Evolutionary conservation across 1,140 invertebrate genomes (phyloP).

Genomic region (Atopsyche davidsoni): DNA sequence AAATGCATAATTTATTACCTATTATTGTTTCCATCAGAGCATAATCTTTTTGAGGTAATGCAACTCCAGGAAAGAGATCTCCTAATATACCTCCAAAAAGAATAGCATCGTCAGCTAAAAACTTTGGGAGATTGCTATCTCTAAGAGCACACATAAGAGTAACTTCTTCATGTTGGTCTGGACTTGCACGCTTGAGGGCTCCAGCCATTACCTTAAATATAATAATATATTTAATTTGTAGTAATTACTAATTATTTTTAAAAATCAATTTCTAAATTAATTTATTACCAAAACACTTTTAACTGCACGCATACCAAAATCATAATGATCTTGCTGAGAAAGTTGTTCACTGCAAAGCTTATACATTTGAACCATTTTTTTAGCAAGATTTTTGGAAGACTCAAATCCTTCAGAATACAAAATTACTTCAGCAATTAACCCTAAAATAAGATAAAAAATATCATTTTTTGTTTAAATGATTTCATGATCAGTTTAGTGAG

Average conservation of each 20-base stretch:
- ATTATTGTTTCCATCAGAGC: constrained; percentile 61
- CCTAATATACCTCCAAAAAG: constrained; percentile 82
- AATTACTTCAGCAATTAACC: constrained; percentile 88
- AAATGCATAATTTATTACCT: constrained; percentile 30
- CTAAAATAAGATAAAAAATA: constrained; percentile 37
- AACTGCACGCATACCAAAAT: constrained; percentile 88
- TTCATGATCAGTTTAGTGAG: background rate
- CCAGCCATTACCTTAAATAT: constrained; percentile 82
- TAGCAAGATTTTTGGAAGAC: constrained; percentile 76
- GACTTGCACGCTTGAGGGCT: constrained; percentile 76
- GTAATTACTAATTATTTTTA: constrained; percentile 82
- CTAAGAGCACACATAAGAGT: constrained; percentile 76
- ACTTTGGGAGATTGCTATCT: constrained; percentile 91
- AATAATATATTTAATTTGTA: constrained; percentile 76
- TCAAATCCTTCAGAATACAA: constrained; percentile 90
- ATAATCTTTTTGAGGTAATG: constrained; percentile 73
- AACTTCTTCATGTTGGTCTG: constrained; percentile 72
- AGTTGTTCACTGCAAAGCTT: constrained; percentile 90
- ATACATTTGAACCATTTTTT: constrained; percentile 94
- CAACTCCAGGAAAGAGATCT: constrained; percentile 83
- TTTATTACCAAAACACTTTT: constrained; percentile 86
- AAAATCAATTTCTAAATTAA: too few species aligned
- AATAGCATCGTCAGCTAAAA: constrained; percentile 76
- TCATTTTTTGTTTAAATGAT: background rate
- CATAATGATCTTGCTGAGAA: constrained; percentile 91